Base-by-base conservation (phyloP, 2,888 invertebrate species). In the Aphidius colemani region DNA sequence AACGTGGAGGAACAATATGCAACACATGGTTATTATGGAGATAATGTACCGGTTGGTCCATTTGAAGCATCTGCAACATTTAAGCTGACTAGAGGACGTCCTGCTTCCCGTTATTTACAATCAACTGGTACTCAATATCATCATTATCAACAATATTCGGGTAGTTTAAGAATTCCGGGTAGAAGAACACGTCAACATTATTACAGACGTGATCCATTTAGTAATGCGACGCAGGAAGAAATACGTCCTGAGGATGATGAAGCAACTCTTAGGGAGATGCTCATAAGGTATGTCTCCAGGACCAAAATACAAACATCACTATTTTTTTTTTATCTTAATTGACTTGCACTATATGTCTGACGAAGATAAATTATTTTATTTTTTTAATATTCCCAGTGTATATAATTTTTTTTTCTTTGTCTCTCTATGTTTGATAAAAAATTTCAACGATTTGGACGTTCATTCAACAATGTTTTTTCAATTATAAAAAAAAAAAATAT, bases 231-330 rank as follows among this genome's bases (percentile, higher is more conserved):
- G 90, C 86, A 89, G 88, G 89, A 90, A 86, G 92, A 93, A 86
- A 84, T 86, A 85, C 85, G 86, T 83, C 13, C 13, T 5, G 85
- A 85, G 82, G 88, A 88, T 83, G 94, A 94, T 89, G 94, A 94
- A 88, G 92, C 93, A 85, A 94, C 93, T 88, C 91, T 94, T 87
- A 92, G 93, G 89, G 93, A 94, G 90, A 90, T 94, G 88, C 93
- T 94, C 87, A 90, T 94, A 91, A 94, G 94, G 94, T 92, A 90
- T 85, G 86, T 10, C 40, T 46, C 39, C 30, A 30, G 39, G 4
- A 40, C 10, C 7, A 53, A 9, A 9, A 53, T 40, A 40, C 6
- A 53, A 10, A 53, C 10, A 30, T 57, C 13, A 30, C 18, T 46
- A 39, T 55, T 49, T 7, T 7, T n/a, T 49, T 40, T 43, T 45